phyloP scores from a whole-genome alignment of 2,797 vertebrate genomes.

The Scleropages formosus region DNA sequence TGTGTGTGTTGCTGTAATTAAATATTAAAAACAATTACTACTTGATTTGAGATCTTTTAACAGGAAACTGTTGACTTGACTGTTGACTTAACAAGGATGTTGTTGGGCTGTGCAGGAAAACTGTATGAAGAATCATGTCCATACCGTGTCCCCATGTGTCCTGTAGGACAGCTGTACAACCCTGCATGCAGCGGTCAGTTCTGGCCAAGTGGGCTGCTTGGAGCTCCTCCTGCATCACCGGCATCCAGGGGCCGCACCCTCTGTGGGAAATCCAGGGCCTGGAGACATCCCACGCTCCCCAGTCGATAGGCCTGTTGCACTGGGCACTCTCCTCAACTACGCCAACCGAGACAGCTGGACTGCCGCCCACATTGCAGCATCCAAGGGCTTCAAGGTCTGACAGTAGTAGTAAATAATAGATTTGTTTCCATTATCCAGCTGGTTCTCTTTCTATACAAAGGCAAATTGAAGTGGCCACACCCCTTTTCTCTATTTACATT shows the following conservation, averaged over 20 bases:
- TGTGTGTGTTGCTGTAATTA: neutral
- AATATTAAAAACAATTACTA: neutral
- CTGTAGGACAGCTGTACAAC: conserved; percentile 84
- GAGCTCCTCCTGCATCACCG: conserved; percentile 80
- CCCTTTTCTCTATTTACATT: no score
- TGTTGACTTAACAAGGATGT: no score
- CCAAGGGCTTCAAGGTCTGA: conserved; percentile 88
- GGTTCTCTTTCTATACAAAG: no score
- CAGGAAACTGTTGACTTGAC: no score
- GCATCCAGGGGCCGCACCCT: conserved; percentile 32
- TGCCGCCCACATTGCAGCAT: conserved; percentile 88
- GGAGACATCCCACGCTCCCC: no score
- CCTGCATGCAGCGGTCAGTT: conserved; percentile 81
- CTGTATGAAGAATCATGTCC: neutral
- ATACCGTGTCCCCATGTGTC: conserved; percentile 29
- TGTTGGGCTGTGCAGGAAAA: no score
- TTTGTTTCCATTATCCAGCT: neutral
- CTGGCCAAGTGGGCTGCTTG: conserved; percentile 80
- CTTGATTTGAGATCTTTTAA: conserved; percentile 35
- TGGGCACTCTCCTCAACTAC: conserved; percentile 80
- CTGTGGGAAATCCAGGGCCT: no score
- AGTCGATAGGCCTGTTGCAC: conserved; percentile 54
- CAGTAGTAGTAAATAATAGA: neutral
- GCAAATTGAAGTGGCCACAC: no score
- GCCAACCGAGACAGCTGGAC: conserved; percentile 89